Base-by-base conservation (phyloP, 2,888 invertebrate genomes). In the Tanytarsus gracilentus region DNA sequence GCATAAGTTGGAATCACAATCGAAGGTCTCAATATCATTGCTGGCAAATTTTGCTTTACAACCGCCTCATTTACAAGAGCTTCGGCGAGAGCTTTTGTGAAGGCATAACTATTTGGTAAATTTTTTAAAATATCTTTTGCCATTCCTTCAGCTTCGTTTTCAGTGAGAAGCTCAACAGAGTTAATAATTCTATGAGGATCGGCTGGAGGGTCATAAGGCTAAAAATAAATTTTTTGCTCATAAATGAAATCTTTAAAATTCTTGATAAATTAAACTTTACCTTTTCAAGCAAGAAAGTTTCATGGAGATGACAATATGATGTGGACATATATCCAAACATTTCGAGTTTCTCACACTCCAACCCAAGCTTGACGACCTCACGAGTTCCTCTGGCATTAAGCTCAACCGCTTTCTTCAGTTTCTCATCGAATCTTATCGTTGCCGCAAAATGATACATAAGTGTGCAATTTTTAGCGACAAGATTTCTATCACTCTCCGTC, bases 371-470 rank as follows among this genome's bases (percentile, higher is more conserved):
- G 62, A 98, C 71, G 78, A 97, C 84, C 63, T 86, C 80, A 69
- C 90, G 88, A 0, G 95, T 95, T 33, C 94, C 97, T 61, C 92
- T 79, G 0, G 94, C 88, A 73, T 98, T 99, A 72, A 98, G 78
- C 60, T 94, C 76, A 6, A 97, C 88, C 0, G 98, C 94, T 65
- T 83, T 84, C 69, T 88, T 89, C 55, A 99, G 76, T 16, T 86
- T 82, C 71, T 97, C 97, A 71, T 98, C 96, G 62, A 79, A 77
- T 72, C 85, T 78, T 62, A 85, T 79, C 14, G 84, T 84, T 2
- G 85, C 85, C 2, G 85, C 85, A 62, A 82, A 80, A 68, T 98
- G 98, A 69, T 91, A 88, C n/a, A 98, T 85, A 36, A 95, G 81
- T 56, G 88, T 76, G 0, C 90, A 83, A 63, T 87, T 82, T 0